Evolutionary conservation across 2,113 vertebrate species (phyloP).

Genomic region (Suncus etruscus): DNA sequence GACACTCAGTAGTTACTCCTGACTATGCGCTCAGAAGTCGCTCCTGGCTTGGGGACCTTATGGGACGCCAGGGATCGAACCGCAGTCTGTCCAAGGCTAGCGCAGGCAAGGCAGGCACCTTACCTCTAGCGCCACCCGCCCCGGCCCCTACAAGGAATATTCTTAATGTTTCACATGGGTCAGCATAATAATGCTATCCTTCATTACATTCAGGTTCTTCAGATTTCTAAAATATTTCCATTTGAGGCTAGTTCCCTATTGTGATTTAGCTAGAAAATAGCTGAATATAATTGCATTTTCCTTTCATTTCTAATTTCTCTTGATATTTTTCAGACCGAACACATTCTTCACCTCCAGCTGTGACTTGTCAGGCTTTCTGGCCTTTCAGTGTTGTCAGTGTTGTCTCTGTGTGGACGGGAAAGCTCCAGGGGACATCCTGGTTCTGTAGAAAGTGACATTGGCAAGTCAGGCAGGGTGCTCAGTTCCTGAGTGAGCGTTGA

Average conservation of each 20-base stretch:
- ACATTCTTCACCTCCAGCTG: slow-evolving; percentile 8
- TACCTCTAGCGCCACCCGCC: too few species aligned
- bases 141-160: not conserved
- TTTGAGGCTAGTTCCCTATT: not conserved
- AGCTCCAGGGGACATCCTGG: not conserved
- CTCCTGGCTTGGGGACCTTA: too few species aligned
- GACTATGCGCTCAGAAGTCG: too few species aligned
- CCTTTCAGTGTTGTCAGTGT: not conserved
- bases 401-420: not conserved
- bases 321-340: slow-evolving; percentile 50
- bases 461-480: not conserved
- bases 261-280: not conserved
- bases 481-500: not conserved
- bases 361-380: slow-evolving; percentile 43
- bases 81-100: too few species aligned
- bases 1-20: too few species aligned
- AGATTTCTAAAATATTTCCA: not conserved
- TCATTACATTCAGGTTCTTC: not conserved
- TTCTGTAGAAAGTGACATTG: not conserved
- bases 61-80: too few species aligned
- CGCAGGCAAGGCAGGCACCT: too few species aligned
- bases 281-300: slow-evolving; percentile 2
- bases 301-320: slow-evolving; percentile 61
- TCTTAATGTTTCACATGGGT: not conserved
- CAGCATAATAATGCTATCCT: not conserved